Evolutionary conservation across 2,888 invertebrate genomes (phyloP).

Genomic region (Folsomia candida): DNA sequence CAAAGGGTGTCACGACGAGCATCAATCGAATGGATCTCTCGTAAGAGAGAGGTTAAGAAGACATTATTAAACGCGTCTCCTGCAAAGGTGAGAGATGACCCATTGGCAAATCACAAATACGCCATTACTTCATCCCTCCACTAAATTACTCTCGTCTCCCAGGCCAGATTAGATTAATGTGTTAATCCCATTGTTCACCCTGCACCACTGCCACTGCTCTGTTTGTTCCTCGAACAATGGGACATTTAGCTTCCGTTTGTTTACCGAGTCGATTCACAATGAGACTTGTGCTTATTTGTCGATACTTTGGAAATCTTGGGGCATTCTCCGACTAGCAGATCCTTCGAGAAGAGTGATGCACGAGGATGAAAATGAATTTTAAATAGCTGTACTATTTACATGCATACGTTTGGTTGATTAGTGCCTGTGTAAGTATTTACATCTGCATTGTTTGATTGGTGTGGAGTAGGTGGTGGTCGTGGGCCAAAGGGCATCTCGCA

Average conservation of each 20-base stretch:
- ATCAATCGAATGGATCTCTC: neutral
- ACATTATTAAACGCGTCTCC: neutral
- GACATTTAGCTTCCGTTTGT: neutral
- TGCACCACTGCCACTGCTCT: neutral
- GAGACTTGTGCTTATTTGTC: too few species aligned
- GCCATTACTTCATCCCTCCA: neutral
- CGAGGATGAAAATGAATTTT: too few species aligned
- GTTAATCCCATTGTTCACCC: slow-evolving; percentile 3
- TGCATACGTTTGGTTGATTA: too few species aligned
- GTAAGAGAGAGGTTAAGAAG: neutral
- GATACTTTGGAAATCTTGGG: too few species aligned
- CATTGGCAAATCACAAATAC: too few species aligned
- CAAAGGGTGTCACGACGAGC: neutral
- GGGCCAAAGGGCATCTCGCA: neutral
- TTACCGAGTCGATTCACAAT: neutral
- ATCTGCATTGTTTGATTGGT: neutral
- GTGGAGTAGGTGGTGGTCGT: neutral
- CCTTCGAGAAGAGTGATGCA: too few species aligned
- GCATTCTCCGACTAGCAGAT: too few species aligned
- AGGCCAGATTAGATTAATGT: neutral
- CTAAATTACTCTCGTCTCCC: too few species aligned
- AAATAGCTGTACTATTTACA: too few species aligned
- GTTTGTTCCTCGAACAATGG: neutral
- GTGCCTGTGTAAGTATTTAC: too few species aligned
- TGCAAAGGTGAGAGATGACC: neutral